Evolutionary conservation across 2,888 invertebrate species (phyloP).

Genomic region (Pandemis heparana): DNA sequence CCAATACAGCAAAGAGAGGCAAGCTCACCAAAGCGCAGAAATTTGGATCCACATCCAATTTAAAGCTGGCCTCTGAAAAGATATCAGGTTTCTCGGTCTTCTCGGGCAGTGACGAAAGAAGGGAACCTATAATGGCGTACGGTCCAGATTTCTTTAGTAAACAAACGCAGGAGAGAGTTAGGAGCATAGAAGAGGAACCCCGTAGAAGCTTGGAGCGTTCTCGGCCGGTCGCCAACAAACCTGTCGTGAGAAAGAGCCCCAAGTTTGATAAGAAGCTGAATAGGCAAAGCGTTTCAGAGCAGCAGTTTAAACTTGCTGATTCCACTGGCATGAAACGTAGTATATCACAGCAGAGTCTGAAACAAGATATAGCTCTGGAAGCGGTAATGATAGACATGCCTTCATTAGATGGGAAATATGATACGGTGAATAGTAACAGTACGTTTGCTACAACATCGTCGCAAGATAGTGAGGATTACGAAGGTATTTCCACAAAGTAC

Average conservation of each 20-base stretch:
- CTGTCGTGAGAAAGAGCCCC: conserved; percentile 34
- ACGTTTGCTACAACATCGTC: conserved; percentile 56
- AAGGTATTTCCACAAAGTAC: conserved; percentile 49
- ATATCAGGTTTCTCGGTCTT: conserved; percentile 79
- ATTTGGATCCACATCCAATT: conserved; percentile 75
- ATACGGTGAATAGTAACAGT: conserved; percentile 61
- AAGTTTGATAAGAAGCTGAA: conserved; percentile 55
- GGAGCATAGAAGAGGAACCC: conserved; percentile 59
- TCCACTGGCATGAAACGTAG: conserved; percentile 62
- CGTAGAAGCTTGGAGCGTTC: conserved; percentile 51
- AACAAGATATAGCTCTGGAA: conserved; percentile 74
- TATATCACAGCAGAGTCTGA: conserved; percentile 74
- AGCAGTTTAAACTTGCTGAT: conserved; percentile 56
- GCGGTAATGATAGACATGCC: conserved; percentile 78
- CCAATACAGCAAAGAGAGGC: conserved; percentile 64
- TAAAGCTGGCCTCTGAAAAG: conserved; percentile 76
- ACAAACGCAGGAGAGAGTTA: conserved; percentile 24
- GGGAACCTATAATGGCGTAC: conserved; percentile 79
- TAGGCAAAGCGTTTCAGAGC: conserved; percentile 72
- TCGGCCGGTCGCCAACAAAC: conserved; percentile 55
- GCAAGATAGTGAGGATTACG: conserved; percentile 55
- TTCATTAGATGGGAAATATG: conserved; percentile 61
- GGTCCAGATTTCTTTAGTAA: conserved; percentile 51
- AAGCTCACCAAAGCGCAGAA: conserved; percentile 66
- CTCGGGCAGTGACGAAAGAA: conserved; percentile 59